These are phyloP conservation scores for Agelas oroides DNA, from an alignment of 37 sponge, comb jelly and placozoan genomes.

Conservation along the genomic window DNA sequence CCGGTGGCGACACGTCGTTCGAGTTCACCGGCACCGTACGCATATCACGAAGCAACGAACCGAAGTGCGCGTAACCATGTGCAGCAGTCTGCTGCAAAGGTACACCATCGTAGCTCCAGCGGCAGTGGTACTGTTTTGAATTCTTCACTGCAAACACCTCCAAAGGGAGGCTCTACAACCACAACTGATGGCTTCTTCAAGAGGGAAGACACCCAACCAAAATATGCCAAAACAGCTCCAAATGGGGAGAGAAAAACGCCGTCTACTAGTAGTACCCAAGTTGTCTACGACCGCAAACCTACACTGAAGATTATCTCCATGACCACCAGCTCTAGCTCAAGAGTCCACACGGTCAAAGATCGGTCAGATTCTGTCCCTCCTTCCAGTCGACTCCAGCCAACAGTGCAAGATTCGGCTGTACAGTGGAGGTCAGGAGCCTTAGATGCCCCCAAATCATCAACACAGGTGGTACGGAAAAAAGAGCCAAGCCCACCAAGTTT, in stretches of 20 bases:
- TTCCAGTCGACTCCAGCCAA: background rate
- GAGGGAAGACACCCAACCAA: background rate
- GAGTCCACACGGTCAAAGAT: constrained; percentile 8
- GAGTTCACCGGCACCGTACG: too few species aligned
- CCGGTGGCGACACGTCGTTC: background rate
- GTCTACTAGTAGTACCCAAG: background rate
- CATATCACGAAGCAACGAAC: background rate
- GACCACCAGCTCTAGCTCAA: background rate
- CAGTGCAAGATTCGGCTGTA: background rate
- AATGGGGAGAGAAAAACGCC: background rate
- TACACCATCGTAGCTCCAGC: background rate
- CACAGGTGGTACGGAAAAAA: too few species aligned
- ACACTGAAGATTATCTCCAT: constrained; percentile 12
- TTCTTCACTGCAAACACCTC: too few species aligned
- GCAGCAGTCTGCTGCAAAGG: background rate
- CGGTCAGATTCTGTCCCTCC: background rate
- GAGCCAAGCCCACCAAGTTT: too few species aligned
- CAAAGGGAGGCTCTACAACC: too few species aligned
- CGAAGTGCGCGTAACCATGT: too few species aligned
- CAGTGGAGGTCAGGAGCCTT: background rate
- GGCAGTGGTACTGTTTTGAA: too few species aligned
- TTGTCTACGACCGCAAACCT: background rate
- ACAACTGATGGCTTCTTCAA: background rate
- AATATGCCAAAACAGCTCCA: too few species aligned
- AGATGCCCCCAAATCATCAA: too few species aligned